Base-by-base conservation (phyloP, 2,113 vertebrate genomes). In the Prionailurus bengalensis region DNA sequence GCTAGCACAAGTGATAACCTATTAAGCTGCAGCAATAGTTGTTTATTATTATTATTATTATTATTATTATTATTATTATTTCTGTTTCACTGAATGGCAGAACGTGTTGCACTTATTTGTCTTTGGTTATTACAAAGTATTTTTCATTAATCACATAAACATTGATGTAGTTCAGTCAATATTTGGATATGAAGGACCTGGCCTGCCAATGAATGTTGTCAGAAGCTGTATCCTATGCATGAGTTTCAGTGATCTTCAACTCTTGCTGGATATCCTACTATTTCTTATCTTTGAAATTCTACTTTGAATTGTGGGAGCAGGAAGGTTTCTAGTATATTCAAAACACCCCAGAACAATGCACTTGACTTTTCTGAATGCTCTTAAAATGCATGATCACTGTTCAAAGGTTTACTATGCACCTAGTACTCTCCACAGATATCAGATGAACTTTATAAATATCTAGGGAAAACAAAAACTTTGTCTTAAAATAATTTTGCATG, bases 401-500 rank as follows among this genome's bases (percentile, higher is more conserved):
- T 95, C 73, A 61, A 27, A 90, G 42, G 91, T 88, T 96, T 93
- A 33, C 16, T 19, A 4, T 74, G 19, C 17, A 61, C 19, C 45
- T 27, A 78, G 10, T 42, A 90, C 1, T 68, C 23, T 82, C 45
- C 21, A 84, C 31, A 48, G 63, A 63, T 70, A 85, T 45, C 12
- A 42, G 27, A 78, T 53, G 25, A 7, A 55, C 5, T 17, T 93
- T 29, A 90, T 70, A 65, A 42, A 76, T 27, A 55, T 73, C 14
- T 55, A 80, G 2, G 36, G 39, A 82, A 82, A 84, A 66, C 45
- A 81, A 89, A 88, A 68, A 63, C 7, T 27, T 92, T 58, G 68
- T 61, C 16, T 91, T 89, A 80, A 93, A 95, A 89, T 82, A 42
- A 83, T 94, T 76, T 73, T 51, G 36, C 95, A 82, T 94, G 42